Evolutionary conservation across 1,140 invertebrate genomes (phyloP).

Genomic region (Leptopilina clavipes): DNA sequence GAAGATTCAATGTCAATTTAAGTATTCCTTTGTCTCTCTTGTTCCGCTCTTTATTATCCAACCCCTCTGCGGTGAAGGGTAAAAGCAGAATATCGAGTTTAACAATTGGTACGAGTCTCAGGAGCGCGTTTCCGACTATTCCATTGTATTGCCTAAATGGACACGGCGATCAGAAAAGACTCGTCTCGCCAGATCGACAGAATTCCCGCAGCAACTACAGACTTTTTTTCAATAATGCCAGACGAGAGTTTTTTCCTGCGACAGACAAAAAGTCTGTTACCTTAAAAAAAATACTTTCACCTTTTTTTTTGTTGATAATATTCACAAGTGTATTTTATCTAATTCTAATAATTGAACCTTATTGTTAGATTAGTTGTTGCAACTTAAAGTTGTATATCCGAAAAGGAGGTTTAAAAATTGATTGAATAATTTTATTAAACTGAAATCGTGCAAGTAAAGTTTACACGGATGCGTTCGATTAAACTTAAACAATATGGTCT

Average conservation of each 20-base stretch:
- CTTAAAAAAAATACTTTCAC: too few relatives aligned
- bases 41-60: neutral
- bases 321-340: too few relatives aligned
- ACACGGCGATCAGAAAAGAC: neutral
- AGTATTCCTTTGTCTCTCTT: neutral
- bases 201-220: neutral
- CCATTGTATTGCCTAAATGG: slow-evolving; percentile 25
- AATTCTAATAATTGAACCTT: too few relatives aligned
- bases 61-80: slow-evolving; percentile 12
- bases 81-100: slow-evolving; percentile 25
- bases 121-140: slow-evolving; percentile 25
- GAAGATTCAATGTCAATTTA: too few relatives aligned
- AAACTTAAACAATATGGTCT: too few relatives aligned
- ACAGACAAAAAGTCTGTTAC: neutral
- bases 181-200: neutral
- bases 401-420: too few relatives aligned
- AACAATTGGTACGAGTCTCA: slow-evolving; percentile 20
- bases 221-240: neutral
- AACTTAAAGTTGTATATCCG: too few relatives aligned
- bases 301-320: too few relatives aligned
- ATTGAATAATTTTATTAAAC: too few relatives aligned
- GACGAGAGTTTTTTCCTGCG: neutral
- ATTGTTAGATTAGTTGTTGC: too few relatives aligned
- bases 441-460: too few relatives aligned
- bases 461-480: too few relatives aligned